These are phyloP conservation scores for Luehdorfia chinensis DNA, from an alignment of 1,140 invertebrate species.

Conservation along the genomic window DNA sequence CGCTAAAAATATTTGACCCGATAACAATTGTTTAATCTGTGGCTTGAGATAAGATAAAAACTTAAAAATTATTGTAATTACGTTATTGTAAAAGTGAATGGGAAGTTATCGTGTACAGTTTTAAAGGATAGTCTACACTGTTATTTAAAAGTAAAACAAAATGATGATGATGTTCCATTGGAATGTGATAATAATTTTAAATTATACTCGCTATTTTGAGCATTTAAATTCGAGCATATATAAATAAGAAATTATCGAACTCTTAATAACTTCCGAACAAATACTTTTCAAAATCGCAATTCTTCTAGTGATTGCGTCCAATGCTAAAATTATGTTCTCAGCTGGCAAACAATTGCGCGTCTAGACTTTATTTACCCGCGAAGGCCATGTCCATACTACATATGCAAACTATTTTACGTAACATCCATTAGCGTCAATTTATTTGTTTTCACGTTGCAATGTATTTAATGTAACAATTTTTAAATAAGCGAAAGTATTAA, in stretches of 20 bases:
- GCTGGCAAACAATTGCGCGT: constrained; percentile 1
- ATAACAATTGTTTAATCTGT: constrained; percentile 16
- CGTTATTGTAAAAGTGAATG: not conserved
- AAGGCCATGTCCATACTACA: not conserved
- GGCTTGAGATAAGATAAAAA: constrained; percentile 1
- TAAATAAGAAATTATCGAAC: no score
- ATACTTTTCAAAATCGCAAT: no score
- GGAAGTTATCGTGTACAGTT: no score
- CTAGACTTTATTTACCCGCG: constrained; percentile 8
- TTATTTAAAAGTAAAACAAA: no score
- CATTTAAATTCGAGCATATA: no score
- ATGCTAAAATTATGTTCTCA: not conserved
- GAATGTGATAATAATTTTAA: no score
- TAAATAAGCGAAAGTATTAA: constrained; percentile 45
- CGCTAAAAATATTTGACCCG: not conserved
- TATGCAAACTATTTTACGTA: constrained; percentile 1
- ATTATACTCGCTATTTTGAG: no score
- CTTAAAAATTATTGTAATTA: not conserved
- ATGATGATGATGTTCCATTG: no score
- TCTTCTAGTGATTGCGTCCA: no score
- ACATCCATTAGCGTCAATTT: constrained; percentile 7
- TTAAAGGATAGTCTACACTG: no score
- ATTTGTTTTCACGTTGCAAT: constrained; percentile 7
- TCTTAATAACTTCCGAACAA: no score
- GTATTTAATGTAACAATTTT: constrained; percentile 21